Evolutionary conservation across 2,888 invertebrate genomes (phyloP).

Genomic region (Timema cristinae): DNA sequence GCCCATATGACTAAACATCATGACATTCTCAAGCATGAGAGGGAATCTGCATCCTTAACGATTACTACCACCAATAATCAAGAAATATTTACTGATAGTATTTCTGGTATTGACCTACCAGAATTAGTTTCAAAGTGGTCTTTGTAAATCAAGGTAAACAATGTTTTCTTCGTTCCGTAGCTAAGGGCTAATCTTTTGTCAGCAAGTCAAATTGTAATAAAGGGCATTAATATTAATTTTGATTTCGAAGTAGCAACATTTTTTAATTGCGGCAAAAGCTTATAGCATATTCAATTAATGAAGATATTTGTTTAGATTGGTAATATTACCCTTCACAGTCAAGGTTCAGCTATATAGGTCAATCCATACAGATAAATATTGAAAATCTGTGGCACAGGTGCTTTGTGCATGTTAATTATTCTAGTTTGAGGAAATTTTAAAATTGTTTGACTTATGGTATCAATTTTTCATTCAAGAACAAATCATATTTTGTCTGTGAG

Average conservation of each 20-base stretch:
- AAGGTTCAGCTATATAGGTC: background rate
- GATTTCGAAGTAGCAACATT: background rate
- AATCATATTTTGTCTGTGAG: background rate
- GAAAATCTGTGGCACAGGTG: background rate
- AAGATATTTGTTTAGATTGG: background rate
- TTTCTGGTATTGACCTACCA: background rate
- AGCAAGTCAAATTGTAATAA: background rate
- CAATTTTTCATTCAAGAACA: background rate
- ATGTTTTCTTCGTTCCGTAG: background rate
- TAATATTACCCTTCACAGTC: background rate
- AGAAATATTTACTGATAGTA: background rate
- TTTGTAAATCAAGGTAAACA: background rate
- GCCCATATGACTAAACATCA: no score
- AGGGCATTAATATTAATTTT: background rate
- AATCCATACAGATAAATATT: background rate
- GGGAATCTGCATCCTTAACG: no score
- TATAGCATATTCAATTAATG: background rate
- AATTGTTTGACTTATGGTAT: background rate
- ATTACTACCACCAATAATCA: no score
- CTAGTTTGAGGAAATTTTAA: background rate
- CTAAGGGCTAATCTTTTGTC: slow-evolving; percentile 8
- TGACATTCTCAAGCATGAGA: no score
- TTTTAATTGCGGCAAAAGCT: background rate
- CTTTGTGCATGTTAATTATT: background rate
- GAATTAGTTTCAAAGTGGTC: background rate